Evolutionary conservation across 2,888 invertebrate genomes (phyloP).

Genomic region (Gisinianus flammeolus): DNA sequence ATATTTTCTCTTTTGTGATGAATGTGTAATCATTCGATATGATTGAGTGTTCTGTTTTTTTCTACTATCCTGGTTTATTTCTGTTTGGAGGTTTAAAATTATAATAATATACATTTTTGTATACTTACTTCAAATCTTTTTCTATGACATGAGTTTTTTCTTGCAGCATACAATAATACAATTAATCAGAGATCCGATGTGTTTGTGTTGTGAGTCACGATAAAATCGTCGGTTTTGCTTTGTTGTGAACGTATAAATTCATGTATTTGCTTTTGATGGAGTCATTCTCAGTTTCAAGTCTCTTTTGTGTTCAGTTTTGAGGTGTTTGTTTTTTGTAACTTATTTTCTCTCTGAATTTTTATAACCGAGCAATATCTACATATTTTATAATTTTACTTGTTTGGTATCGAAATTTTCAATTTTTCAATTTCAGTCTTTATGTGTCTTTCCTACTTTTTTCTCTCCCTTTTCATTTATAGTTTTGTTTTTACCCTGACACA

Average conservation of each 20-base stretch:
- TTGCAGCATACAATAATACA: neutral
- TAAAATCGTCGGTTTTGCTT: slow-evolving; percentile 15
- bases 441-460: too few relatives aligned
- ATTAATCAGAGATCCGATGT: slow-evolving; percentile 2
- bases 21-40: too few relatives aligned
- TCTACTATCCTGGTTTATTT: too few relatives aligned
- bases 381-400: neutral
- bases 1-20: too few relatives aligned
- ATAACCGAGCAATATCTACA: too few relatives aligned
- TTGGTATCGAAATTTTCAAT: neutral
- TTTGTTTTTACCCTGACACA: neutral
- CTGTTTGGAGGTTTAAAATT: too few relatives aligned
- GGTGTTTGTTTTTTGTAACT: neutral
- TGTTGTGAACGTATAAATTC: slow-evolving; percentile 27
- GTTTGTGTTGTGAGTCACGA: slow-evolving; percentile 22
- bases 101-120: too few relatives aligned
- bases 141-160: too few relatives aligned
- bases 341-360: neutral
- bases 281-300: slow-evolving; percentile 10
- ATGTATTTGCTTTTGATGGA: slow-evolving; percentile 29
- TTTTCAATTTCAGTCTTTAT: neutral
- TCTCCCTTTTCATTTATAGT: neutral
- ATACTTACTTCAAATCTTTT: too few relatives aligned
- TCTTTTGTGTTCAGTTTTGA: neutral
- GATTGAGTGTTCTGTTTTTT: too few relatives aligned